These are phyloP conservation scores for Perodicticus potto DNA, from an alignment of 2,797 vertebrate genomes.

Conservation along the genomic window DNA sequence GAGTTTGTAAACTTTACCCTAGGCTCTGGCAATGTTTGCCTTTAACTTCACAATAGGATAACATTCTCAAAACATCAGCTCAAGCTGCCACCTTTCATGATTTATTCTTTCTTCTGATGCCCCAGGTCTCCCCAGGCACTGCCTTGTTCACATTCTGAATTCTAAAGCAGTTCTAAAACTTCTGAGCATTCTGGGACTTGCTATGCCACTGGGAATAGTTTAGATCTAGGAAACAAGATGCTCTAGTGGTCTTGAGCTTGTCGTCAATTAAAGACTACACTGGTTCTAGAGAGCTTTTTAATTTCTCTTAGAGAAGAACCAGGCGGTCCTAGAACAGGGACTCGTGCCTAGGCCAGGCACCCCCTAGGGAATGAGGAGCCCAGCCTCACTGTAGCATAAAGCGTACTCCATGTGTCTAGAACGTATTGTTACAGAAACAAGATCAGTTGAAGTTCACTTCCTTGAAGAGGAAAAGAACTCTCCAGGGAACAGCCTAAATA, in stretches of 20 bases:
- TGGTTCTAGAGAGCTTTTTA: neutral
- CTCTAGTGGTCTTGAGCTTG: neutral
- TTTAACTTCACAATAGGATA: slow-evolving; percentile 26
- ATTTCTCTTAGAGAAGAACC: slow-evolving; percentile 45
- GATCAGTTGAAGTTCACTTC: slow-evolving; percentile 63
- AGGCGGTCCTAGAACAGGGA: neutral
- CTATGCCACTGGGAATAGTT: neutral
- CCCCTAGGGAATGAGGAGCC: neutral
- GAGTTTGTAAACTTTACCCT: slow-evolving; percentile 40
- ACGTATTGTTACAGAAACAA: slow-evolving; percentile 42
- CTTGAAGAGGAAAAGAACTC: slow-evolving; percentile 55
- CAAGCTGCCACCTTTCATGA: neutral
- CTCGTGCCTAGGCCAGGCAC: neutral
- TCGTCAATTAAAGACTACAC: neutral
- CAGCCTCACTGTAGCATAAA: neutral
- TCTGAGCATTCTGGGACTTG: neutral
- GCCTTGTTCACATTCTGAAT: slow-evolving; percentile 1
- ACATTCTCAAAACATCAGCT: neutral
- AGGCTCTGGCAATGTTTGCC: neutral
- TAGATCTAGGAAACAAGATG: slow-evolving; percentile 1
- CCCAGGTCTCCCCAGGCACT: neutral
- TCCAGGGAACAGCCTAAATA: slow-evolving; percentile 43
- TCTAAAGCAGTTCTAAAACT: slow-evolving; percentile 27
- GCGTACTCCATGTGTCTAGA: slow-evolving; percentile 14
- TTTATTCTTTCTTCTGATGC: neutral